Evolutionary conservation across 2,888 invertebrate species (phyloP).

Genomic region (Amiota communis): DNA sequence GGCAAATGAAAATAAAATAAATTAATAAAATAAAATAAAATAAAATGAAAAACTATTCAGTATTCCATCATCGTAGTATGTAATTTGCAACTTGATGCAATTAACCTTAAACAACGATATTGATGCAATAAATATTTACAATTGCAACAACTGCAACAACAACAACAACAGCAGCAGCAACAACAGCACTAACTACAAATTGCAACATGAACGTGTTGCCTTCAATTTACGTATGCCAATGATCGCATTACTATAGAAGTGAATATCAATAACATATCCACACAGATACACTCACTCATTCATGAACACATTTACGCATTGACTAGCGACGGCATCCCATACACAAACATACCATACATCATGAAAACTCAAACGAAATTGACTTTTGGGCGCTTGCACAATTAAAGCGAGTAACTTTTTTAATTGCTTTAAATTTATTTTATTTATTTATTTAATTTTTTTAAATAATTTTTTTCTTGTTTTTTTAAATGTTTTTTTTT

Average conservation of each 20-base stretch:
- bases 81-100: slow-evolving; percentile 11
- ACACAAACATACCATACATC: too few species aligned
- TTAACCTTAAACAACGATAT: slow-evolving; percentile 14
- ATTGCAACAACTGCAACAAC: too few species aligned
- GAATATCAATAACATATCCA: not conserved
- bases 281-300: not conserved
- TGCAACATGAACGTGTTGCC: too few species aligned
- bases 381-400: slow-evolving; percentile 13
- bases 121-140: slow-evolving; percentile 13
- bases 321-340: too few species aligned
- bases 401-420: slow-evolving; percentile 9
- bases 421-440: slow-evolving; percentile 2
- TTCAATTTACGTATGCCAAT: too few species aligned
- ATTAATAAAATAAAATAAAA: not conserved
- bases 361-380: not conserved
- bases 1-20: too few species aligned
- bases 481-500: not conserved
- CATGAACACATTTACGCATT: not conserved
- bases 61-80: not conserved
- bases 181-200: too few species aligned
- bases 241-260: too few species aligned
- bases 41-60: not conserved
- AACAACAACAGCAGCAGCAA: too few species aligned
- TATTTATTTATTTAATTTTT: slow-evolving; percentile 8
- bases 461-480: not conserved